Conservation (phyloP, 2,888 invertebrate genomes). For the Nomada goodeniana region DNA sequence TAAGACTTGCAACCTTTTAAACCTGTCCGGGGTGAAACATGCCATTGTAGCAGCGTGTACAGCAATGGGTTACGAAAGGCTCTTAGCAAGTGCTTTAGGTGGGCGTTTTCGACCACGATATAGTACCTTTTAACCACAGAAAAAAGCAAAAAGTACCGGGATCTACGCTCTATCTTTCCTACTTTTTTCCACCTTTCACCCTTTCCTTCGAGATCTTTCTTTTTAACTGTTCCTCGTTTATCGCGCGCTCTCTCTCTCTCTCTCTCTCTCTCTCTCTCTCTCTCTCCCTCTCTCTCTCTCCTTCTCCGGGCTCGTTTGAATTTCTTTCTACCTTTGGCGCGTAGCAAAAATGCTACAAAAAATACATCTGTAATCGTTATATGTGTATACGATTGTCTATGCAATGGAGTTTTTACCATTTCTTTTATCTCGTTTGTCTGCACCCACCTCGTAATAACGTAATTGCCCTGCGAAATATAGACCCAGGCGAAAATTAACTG, state of each 20-base stretch:
- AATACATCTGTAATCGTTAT: background rate
- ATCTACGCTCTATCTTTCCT: constrained; percentile 65
- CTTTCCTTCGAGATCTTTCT: constrained; percentile 28
- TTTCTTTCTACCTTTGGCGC: background rate
- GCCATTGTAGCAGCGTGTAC: constrained; percentile 48
- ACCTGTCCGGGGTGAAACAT: constrained; percentile 57
- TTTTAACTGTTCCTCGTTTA: constrained; percentile 3
- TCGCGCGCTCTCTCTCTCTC: background rate
- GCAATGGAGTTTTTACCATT: background rate
- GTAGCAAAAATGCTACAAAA: background rate
- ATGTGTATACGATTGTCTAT: too few species aligned
- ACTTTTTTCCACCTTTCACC: constrained; percentile 47
- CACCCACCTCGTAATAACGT: too few species aligned
- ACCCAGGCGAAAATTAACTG: background rate
- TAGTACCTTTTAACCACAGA: constrained; percentile 79
- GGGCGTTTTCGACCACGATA: constrained; percentile 75
- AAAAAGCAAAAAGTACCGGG: constrained; percentile 73
- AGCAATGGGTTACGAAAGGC: constrained; percentile 75
- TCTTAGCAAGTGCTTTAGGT: constrained; percentile 79
- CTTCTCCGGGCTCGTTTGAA: background rate
- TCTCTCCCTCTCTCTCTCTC: too few species aligned
- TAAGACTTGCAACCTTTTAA: constrained; percentile 70
- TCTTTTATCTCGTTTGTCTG: background rate
- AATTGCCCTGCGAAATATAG: too few species aligned
- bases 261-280: too few species aligned